Evolutionary conservation across 2,797 vertebrate genomes (phyloP).

Genomic region (Allenopithecus nigroviridis): DNA sequence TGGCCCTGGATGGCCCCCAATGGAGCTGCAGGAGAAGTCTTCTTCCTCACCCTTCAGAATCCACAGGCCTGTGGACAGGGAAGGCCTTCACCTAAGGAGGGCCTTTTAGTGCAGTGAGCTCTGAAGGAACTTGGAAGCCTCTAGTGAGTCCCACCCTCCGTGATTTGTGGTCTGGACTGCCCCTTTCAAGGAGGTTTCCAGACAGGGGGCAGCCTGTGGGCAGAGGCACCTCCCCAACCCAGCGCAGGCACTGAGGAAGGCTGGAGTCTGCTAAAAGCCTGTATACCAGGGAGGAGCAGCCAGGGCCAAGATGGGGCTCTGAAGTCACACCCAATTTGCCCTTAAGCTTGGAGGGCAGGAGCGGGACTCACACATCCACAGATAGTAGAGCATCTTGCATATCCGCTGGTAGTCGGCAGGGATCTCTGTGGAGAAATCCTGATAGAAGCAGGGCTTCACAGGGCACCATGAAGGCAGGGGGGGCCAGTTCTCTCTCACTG

Average conservation of each 20-base stretch:
- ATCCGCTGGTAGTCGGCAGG: slow-evolving; percentile 91
- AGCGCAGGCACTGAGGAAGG: neutral
- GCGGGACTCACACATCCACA: slow-evolving; percentile 95
- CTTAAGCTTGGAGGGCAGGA: neutral
- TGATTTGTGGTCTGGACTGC: neutral
- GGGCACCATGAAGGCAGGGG: slow-evolving; percentile 93
- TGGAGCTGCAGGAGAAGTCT: neutral
- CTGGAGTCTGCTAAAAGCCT: neutral
- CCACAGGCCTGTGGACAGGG: neutral
- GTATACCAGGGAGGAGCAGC: neutral
- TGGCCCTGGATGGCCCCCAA: neutral
- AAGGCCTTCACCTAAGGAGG: neutral
- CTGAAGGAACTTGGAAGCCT: neutral
- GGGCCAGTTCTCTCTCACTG: slow-evolving; percentile 96
- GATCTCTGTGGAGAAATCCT: slow-evolving; percentile 96
- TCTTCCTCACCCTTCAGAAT: neutral
- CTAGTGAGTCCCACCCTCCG: neutral
- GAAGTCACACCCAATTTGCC: neutral
- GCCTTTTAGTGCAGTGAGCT: neutral
- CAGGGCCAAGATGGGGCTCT: neutral
- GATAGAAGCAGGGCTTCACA: slow-evolving; percentile 96
- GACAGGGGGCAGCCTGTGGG: neutral
- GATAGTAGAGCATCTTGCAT: slow-evolving; percentile 98
- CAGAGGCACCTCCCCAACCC: neutral
- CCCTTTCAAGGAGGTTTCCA: neutral